phyloP scores from a whole-genome alignment of 2,888 invertebrate species.

The Leucophenga maculata region DNA sequence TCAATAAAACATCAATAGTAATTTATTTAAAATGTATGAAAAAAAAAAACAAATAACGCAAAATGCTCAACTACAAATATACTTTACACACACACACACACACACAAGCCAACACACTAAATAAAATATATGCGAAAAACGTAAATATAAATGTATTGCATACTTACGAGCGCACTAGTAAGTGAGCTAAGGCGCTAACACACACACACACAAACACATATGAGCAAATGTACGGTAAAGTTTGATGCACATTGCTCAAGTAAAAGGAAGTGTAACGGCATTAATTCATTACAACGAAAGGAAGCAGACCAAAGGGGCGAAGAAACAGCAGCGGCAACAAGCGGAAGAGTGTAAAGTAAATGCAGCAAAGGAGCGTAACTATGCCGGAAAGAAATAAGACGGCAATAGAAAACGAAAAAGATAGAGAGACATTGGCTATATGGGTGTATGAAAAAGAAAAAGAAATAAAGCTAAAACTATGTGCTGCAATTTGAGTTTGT shows the following conservation, averaged over 20 bases:
- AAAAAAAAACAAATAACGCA: not conserved
- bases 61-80: not conserved
- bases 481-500: slow-evolving; percentile 4
- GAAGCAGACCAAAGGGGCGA: not conserved
- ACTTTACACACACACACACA: not conserved
- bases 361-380: not conserved
- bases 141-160: slow-evolving; percentile 15
- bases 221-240: not conserved
- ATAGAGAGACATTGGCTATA: not conserved
- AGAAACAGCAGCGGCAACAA: not conserved
- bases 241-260: slow-evolving; percentile 22
- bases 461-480: not conserved
- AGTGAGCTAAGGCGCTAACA: not conserved
- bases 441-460: too few relatives aligned
- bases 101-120: not conserved
- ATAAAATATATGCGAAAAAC: not conserved
- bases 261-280: slow-evolving; percentile 20
- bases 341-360: not conserved
- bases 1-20: slow-evolving; percentile 25
- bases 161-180: not conserved
- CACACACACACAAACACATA: not conserved
- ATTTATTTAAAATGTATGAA: slow-evolving; percentile 17
- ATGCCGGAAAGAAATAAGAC: not conserved
- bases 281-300: slow-evolving; percentile 16
- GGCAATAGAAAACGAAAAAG: not conserved